Conservation (phyloP, 1,140 invertebrate species). For the Belonocnema kinseyi region DNA sequence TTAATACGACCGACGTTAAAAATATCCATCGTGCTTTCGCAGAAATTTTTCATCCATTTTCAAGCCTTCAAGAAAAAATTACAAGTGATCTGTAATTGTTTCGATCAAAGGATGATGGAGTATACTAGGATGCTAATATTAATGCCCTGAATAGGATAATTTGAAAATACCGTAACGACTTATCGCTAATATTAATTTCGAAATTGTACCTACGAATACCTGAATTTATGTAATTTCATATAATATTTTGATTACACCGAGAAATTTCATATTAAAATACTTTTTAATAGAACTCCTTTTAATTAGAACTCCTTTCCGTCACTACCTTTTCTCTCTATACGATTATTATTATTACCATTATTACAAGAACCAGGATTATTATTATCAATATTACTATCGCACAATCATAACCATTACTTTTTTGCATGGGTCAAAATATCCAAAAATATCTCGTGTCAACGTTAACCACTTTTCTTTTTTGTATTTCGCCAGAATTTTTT, state of each 20-base stretch:
- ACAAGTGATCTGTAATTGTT: neutral
- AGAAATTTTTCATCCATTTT: conserved; percentile 7
- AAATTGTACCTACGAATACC: neutral
- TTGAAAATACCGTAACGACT: conserved; percentile 32
- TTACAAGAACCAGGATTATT: neutral
- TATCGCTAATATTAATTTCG: neutral
- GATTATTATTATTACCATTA: conserved; percentile 2
- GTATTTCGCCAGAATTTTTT: neutral
- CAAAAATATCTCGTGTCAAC: conserved; percentile 63
- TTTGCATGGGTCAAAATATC: conserved; percentile 59
- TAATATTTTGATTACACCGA: neutral
- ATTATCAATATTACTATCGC: conserved; percentile 38
- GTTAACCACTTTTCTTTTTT: conserved; percentile 9
- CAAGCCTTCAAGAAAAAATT: neutral
- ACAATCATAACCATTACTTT: conserved; percentile 45
- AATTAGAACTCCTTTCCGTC: too few relatives aligned
- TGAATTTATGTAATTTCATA: neutral
- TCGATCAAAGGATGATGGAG: neutral
- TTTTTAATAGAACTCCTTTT: too few relatives aligned
- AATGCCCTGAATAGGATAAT: conserved; percentile 42
- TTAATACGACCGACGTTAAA: conserved; percentile 17
- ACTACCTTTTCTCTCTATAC: conserved; percentile 39
- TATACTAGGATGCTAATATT: neutral
- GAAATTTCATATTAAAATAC: conserved; percentile 63
- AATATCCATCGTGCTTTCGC: conserved; percentile 1